Evolutionary conservation across 2,113 vertebrate genomes (phyloP).

Genomic region (Tricholaema leucomelas): DNA sequence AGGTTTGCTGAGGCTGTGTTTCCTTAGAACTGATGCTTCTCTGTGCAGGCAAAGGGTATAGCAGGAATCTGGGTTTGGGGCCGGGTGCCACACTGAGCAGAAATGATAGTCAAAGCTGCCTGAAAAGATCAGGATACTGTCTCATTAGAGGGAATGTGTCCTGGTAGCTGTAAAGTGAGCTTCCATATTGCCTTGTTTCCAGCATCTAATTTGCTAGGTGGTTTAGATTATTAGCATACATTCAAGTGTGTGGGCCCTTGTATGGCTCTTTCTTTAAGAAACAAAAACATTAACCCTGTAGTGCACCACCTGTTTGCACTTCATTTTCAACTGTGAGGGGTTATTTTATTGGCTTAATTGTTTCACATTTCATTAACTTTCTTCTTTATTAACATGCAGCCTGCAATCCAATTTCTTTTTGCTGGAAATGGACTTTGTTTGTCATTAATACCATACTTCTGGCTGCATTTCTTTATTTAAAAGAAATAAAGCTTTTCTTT

Average conservation of each 20-base stretch:
- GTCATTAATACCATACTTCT: conserved; percentile 71
- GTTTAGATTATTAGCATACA: conserved; percentile 56
- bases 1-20: background rate
- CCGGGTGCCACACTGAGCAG: background rate
- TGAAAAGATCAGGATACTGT: conserved; percentile 57
- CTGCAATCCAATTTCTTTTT: conserved; percentile 57
- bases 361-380: conserved; percentile 61
- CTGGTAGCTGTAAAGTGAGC: conserved; percentile 53
- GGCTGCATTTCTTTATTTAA: conserved; percentile 64
- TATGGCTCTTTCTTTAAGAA: conserved; percentile 40
- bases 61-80: background rate
- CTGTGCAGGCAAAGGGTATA: background rate
- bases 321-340: conserved; percentile 60
- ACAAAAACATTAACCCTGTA: conserved; percentile 70
- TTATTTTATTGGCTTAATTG: conserved; percentile 60
- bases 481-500: conserved; percentile 71
- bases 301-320: conserved; percentile 77
- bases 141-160: conserved; percentile 45
- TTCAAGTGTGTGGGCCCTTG: conserved; percentile 49
- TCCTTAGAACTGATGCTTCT: background rate
- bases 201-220: conserved; percentile 54
- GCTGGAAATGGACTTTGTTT: conserved; percentile 60
- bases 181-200: conserved; percentile 47
- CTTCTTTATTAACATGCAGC: conserved; percentile 62
- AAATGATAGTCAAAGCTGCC: background rate